Percentiles rank a stretch among this genome's conserved stretches.
phyloP scores from a whole-genome alignment of 2,888 invertebrate genomes.

The Mactromeris polynyma region DNA sequence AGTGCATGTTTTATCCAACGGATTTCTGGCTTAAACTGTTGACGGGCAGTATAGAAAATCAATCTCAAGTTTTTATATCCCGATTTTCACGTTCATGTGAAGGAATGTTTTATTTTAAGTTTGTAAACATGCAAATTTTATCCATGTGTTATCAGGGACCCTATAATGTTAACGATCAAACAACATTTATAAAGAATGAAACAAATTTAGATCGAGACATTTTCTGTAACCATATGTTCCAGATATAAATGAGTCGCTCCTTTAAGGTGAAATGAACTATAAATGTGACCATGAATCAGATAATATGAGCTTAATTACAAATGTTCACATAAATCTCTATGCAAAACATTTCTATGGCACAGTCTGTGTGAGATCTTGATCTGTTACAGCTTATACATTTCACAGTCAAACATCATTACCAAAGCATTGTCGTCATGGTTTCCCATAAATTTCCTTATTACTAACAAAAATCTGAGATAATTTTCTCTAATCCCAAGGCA shows the following conservation, averaged over 20 bases:
- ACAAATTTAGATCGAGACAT: not conserved
- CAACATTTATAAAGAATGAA: not conserved
- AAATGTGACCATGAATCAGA: not conserved
- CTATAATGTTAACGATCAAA: not conserved
- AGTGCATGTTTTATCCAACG: not conserved
- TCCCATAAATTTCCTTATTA: not conserved
- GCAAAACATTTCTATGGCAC: not conserved
- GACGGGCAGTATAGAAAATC: not conserved
- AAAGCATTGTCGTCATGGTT: not conserved
- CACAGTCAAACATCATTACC: not conserved
- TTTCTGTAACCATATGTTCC: not conserved
- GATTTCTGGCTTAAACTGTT: not conserved
- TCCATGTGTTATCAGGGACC: not conserved
- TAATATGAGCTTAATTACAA: not conserved
- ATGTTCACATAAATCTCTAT: not conserved
- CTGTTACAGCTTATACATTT: not conserved
- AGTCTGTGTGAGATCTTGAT: not conserved
- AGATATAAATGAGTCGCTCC: not conserved
- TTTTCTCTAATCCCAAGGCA: not conserved
- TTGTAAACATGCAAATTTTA: slow-evolving; percentile 7
- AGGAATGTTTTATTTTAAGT: slow-evolving; percentile 7
- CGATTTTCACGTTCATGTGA: not conserved
- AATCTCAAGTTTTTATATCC: not conserved
- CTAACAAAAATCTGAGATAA: not conserved
- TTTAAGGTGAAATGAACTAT: not conserved